These are phyloP conservation scores for Pristionchus mayeri DNA, from an alignment of 2,888 invertebrate species.

Conservation along the genomic window DNA sequence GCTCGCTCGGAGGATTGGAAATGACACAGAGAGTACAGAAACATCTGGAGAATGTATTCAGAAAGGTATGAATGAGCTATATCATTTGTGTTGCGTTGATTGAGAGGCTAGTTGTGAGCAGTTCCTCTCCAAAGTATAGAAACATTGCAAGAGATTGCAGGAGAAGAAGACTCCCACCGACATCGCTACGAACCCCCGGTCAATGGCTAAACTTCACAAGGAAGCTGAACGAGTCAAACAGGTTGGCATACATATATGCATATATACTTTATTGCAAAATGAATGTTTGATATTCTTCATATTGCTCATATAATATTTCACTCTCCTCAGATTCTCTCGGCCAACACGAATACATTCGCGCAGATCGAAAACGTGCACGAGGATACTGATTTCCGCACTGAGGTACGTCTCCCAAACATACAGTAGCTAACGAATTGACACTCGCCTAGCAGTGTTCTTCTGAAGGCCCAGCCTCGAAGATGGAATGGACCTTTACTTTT, in stretches of 20 bases:
- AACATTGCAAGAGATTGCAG: constrained; percentile 77
- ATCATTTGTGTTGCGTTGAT: constrained; percentile 75
- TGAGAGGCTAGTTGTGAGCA: constrained; percentile 86
- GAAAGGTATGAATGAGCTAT: not conserved
- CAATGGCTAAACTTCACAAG: constrained; percentile 95
- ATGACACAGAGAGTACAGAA: constrained; percentile 86
- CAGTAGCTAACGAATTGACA: no score
- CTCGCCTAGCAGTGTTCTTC: no score
- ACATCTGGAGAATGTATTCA: constrained; percentile 56
- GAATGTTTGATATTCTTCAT: not conserved
- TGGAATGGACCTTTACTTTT: no score
- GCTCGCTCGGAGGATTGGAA: constrained; percentile 93
- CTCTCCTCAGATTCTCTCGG: constrained; percentile 85
- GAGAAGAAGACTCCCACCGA: constrained; percentile 76
- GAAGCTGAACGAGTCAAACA: constrained; percentile 98
- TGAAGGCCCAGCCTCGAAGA: no score
- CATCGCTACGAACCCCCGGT: constrained; percentile 82
- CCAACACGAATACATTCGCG: constrained; percentile 92
- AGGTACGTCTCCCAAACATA: constrained; percentile 50
- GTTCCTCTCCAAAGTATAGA: no score
- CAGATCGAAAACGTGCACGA: constrained; percentile 94
- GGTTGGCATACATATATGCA: no score
- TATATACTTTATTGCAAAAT: not conserved
- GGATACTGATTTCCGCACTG: constrained; percentile 88
- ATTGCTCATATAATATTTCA: not conserved